These are phyloP conservation scores for Ganaspis sp. DNA, from an alignment of 1,140 invertebrate genomes.

Conservation along the genomic window DNA sequence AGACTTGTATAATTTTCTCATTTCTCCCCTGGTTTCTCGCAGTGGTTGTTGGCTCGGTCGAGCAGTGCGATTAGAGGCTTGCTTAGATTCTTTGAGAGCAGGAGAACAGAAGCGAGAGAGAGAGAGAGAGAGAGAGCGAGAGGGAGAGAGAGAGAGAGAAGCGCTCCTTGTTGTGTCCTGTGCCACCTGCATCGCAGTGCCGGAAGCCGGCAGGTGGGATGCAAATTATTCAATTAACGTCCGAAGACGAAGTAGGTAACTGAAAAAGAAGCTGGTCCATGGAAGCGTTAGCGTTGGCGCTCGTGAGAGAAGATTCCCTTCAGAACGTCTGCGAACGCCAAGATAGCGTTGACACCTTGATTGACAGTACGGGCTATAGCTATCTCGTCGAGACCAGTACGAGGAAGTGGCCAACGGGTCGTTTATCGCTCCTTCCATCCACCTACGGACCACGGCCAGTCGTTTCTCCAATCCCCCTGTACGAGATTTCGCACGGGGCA, in stretches of 20 bases:
- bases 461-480: background rate
- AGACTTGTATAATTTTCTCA: constrained; percentile 29
- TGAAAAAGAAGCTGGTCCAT: constrained; percentile 19
- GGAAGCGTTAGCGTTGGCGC: constrained; percentile 36
- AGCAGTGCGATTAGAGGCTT: constrained; percentile 46
- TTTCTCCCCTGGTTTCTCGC: constrained; percentile 19
- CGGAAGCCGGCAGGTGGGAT: constrained; percentile 64
- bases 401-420: constrained; percentile 35
- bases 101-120: background rate
- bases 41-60: constrained; percentile 30
- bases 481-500: constrained; percentile 7
- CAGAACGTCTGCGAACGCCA: constrained; percentile 35
- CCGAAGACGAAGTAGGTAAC: constrained; percentile 44
- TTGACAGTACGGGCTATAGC: constrained; percentile 58
- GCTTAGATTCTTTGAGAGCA: constrained; percentile 2
- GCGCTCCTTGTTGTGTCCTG: constrained; percentile 26
- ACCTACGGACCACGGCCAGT: constrained; percentile 15
- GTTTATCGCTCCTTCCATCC: constrained; percentile 25
- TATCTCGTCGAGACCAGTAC: constrained; percentile 33
- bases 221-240: constrained; percentile 74
- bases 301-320: constrained; percentile 42
- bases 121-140: background rate
- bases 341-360: constrained; percentile 67
- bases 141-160: background rate
- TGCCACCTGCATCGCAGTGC: constrained; percentile 48